Evolutionary conservation across 2,113 vertebrate genomes (phyloP), one percentile per base, ranked within the genome.

Genomic region (Pollimyrus isidori): DNA sequence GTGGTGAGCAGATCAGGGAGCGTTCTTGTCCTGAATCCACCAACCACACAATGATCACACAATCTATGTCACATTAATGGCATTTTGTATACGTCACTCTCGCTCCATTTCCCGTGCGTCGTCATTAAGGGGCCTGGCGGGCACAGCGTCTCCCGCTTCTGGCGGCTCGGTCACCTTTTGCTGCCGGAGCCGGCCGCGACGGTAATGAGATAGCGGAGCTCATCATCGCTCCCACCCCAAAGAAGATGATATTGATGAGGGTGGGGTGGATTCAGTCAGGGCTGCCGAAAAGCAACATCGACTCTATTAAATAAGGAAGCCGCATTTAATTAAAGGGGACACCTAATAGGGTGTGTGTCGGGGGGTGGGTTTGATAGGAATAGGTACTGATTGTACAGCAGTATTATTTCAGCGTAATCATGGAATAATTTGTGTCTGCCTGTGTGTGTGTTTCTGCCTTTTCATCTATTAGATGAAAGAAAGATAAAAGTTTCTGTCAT

Each of bases 381-480:
- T 17, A 50, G 26, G 48, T 48, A 56, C 26, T 35, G 30, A 87
- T n/a, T 30, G 30, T 87, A 30, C n/a, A 30, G 13, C 35, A 80
- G 73, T 80, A 80, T 87, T 53, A 56, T 35, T 87, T 35, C 50
- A 26, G 50, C 35, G 13, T 53, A 87, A 87, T 53, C 85, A 87
- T 1, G 23, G 85, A 56, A 87, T 19, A 56, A 87, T 87, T 15
- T 56, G 13, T 15, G 48, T 48, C n/a, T 39, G 50, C 85, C 45
- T n/a, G 49, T 87, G 15, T 86, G 13, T 48, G 17, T 48, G 17
- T 84, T 84, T 35, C n/a, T 39, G 13, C 30, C 85, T 39, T 87
- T 87, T 87, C 85, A 87, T 87, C 85, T 87, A 1, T 35, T 87
- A 48, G 85, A 87, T 52, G 85, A 87, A 87, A 87, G 85, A 56